These are phyloP conservation scores for Saturnia japonica DNA, from an alignment of 2,888 invertebrate genomes.

Conservation along the genomic window DNA sequence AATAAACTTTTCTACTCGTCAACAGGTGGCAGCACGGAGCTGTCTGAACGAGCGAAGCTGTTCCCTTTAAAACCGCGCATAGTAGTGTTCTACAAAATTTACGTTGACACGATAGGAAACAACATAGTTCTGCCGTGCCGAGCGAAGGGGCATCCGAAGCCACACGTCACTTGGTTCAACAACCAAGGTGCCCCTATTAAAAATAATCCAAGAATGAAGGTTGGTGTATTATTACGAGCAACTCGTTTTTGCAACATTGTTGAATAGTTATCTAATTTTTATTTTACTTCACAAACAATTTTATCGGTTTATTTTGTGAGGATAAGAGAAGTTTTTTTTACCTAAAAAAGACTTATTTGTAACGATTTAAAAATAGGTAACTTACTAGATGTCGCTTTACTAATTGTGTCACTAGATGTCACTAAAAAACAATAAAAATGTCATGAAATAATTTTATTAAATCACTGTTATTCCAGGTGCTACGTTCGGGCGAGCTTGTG, in stretches of 20 bases:
- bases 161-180: constrained; percentile 85
- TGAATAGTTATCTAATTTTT: background rate
- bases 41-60: constrained; percentile 66
- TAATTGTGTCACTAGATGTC: background rate
- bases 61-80: constrained; percentile 77
- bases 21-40: constrained; percentile 55
- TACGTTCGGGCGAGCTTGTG: constrained; percentile 89
- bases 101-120: constrained; percentile 83
- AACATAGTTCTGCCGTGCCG: constrained; percentile 87
- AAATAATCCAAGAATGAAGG: constrained; percentile 79
- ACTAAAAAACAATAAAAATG: background rate
- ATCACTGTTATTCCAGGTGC: constrained; percentile 59
- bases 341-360: background rate
- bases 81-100: constrained; percentile 77
- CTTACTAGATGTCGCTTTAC: background rate
- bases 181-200: constrained; percentile 79
- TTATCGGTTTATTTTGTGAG: background rate
- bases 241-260: background rate
- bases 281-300: background rate
- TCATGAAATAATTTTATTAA: background rate
- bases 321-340: background rate
- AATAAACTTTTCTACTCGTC: constrained; percentile 2
- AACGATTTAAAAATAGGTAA: background rate
- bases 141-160: constrained; percentile 84
- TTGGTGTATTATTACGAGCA: constrained; percentile 36